phyloP scores from a whole-genome alignment of 2,888 invertebrate species.

The Megalurothrips usitatus region DNA sequence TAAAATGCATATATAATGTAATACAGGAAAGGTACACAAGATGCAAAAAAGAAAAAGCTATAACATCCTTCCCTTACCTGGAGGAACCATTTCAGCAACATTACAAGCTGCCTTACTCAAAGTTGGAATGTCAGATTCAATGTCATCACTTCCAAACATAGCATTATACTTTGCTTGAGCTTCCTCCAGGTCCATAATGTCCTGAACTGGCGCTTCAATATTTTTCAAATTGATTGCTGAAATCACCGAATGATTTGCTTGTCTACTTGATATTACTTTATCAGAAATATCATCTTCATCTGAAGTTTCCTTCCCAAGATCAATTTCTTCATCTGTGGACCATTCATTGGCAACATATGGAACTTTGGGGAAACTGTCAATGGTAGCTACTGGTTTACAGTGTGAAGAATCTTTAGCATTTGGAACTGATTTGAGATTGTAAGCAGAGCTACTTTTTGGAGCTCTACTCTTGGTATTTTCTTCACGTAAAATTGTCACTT shows the following conservation, averaged over 20 bases:
- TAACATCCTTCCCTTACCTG: too few relatives aligned
- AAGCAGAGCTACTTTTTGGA: neutral
- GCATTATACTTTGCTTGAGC: conserved; percentile 9
- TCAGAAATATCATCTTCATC: neutral
- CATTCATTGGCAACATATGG: neutral
- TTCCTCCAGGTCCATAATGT: neutral
- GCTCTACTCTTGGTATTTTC: neutral
- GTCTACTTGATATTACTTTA: neutral
- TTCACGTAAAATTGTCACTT: neutral
- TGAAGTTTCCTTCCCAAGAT: conserved; percentile 2
- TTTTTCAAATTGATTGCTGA: neutral
- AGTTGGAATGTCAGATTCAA: neutral
- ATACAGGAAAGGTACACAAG: too few relatives aligned
- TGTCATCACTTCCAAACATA: neutral
- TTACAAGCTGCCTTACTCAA: too few relatives aligned
- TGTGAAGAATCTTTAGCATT: neutral
- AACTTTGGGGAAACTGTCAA: neutral
- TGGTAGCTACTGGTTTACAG: neutral
- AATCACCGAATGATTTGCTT: neutral
- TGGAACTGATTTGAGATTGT: neutral
- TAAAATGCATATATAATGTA: too few relatives aligned
- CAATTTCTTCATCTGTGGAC: conserved; percentile 12
- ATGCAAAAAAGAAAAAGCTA: too few relatives aligned
- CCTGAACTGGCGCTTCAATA: neutral
- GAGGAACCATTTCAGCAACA: too few relatives aligned